Evolutionary conservation across 2,888 invertebrate genomes (phyloP), one percentile per base, ranked within the genome.

Genomic region (Scaptomyza tumidula): DNA sequence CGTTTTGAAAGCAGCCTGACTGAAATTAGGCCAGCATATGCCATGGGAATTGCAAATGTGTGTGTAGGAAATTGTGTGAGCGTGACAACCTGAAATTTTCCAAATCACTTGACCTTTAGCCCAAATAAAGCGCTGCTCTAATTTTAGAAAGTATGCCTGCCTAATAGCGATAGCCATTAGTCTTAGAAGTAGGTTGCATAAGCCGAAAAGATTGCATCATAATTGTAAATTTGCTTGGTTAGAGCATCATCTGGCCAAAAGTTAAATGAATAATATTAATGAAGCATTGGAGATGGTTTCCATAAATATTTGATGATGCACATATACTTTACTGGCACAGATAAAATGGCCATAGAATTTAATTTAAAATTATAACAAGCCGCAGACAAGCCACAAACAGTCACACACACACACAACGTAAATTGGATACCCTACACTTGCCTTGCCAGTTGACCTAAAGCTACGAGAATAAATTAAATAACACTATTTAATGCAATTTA

Each of bases 51-150:
- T 50, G 57, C 56, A 54, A 60, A 44, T 39, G 39, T 65, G 56
- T 75, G 56, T 71, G 56, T 46, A 62, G 59, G 33, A 35, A 46
- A 57, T 59, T 63, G 45, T 46, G 7, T 31, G 19, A 71, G 70
- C 78, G 71, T 85, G 85, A 82, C 80, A 73, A 65, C 52, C 80
- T 61, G 75, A 60, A 78, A 75, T 78, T 69, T 62, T 35, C 33
- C 29, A 29, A 10, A 37, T 9, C 10, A 54, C 58, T 82, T 82
- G 83, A 80, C 80, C 86, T 83, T 75, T 83, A 49, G 62, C 64
- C 64, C 48, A 43, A 35, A 14, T 24, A 31, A 63, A 46, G 41
- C 55, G 45, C 24, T 16, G 55, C 44, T 16, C 16, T 11, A 62
- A 41, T 27, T 54, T 48, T 31, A 41, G 39, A 45, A 50, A 35